phyloP scores from a whole-genome alignment of 2,113 vertebrate species.

The Tichodroma muraria region DNA sequence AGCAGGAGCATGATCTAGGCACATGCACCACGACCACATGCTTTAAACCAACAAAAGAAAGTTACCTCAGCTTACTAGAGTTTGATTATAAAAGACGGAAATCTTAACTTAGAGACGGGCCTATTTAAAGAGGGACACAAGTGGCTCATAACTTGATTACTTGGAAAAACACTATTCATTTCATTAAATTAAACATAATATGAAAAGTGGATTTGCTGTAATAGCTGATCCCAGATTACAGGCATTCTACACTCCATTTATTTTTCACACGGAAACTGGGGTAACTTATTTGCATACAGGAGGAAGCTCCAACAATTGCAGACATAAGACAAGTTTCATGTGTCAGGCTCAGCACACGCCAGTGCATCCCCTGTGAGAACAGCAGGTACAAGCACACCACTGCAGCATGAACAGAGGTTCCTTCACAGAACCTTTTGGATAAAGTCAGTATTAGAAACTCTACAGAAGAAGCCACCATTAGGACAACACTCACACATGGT shows the following conservation, averaged over 20 bases:
- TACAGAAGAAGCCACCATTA: neutral
- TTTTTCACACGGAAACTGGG: conserved; percentile 9
- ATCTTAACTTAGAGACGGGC: neutral
- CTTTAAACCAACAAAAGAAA: neutral
- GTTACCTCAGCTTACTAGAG: neutral
- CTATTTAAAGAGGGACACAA: neutral
- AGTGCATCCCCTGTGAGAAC: neutral
- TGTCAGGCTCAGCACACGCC: neutral
- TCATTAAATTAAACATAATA: conserved; percentile 29
- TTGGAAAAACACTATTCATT: neutral
- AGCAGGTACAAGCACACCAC: neutral
- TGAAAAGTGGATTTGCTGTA: conserved; percentile 29
- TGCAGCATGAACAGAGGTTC: neutral
- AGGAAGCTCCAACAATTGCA: neutral
- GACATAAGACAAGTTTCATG: neutral
- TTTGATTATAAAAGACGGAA: neutral
- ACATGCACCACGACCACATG: neutral
- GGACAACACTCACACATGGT: neutral
- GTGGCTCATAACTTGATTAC: conserved; percentile 16
- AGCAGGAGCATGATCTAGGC: neutral
- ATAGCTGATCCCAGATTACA: conserved; percentile 28
- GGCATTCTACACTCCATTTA: conserved; percentile 5
- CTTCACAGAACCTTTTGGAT: neutral
- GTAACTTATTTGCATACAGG: neutral
- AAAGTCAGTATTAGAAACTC: neutral